Evolutionary conservation across 2,888 invertebrate genomes (phyloP).

Genomic region (Dynastes tityus): DNA sequence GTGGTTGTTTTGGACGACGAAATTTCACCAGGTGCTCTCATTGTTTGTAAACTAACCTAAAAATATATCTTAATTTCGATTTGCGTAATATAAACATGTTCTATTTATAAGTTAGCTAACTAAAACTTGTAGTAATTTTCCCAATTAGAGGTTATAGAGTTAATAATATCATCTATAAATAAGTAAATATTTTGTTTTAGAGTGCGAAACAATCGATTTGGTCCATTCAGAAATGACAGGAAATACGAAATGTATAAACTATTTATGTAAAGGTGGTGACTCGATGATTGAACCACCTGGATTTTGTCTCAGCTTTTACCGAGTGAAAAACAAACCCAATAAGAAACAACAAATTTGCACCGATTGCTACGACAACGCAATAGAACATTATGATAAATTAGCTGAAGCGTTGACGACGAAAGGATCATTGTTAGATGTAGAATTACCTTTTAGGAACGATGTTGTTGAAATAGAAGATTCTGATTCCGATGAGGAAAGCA

Average conservation of each 20-base stretch:
- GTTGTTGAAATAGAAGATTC: conserved; percentile 69
- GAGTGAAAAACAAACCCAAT: conserved; percentile 66
- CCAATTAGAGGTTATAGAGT: background rate
- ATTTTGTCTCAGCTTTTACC: conserved; percentile 69
- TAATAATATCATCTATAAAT: background rate
- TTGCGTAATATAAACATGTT: too few relatives aligned
- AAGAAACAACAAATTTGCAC: conserved; percentile 68
- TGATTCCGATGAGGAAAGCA: conserved; percentile 65
- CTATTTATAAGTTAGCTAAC: background rate
- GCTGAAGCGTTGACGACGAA: conserved; percentile 58
- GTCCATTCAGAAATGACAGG: conserved; percentile 57
- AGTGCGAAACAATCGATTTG: conserved; percentile 65
- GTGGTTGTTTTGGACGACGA: conserved; percentile 61
- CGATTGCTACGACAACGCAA: conserved; percentile 66
- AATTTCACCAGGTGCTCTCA: conserved; percentile 38
- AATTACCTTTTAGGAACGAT: conserved; percentile 67
- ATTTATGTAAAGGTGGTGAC: conserved; percentile 71
- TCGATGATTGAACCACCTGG: conserved; percentile 70
- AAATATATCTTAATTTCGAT: background rate
- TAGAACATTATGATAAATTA: conserved; percentile 66
- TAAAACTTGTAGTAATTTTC: conserved; percentile 10
- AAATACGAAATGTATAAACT: conserved; percentile 74
- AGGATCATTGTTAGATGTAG: conserved; percentile 62
- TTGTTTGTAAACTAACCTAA: conserved; percentile 33
- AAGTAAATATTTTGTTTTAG: conserved; percentile 20